Percentiles rank a stretch among this genome's conserved stretches.
phyloP scores from a whole-genome alignment of 2,888 invertebrate species.

The Hanleya hanleyi region DNA sequence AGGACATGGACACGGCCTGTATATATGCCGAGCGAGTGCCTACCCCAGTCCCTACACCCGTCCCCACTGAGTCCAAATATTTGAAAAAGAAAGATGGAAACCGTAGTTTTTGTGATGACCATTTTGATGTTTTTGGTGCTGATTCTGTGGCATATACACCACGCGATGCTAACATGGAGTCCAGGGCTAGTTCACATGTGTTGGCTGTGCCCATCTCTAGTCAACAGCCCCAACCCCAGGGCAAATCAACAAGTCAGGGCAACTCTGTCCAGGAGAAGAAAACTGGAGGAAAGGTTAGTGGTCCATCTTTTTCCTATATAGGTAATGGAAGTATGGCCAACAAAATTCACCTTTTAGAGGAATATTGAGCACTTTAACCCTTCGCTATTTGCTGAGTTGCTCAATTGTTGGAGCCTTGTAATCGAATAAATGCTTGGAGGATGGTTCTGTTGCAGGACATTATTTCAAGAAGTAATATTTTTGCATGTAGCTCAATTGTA shows the following conservation, averaged over 20 bases:
- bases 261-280: not conserved
- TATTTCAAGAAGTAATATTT: too few species aligned
- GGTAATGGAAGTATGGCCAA: too few species aligned
- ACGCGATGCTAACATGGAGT: not conserved
- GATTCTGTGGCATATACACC: not conserved
- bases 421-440: too few species aligned
- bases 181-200: too few species aligned
- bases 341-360: too few species aligned
- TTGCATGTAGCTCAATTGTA: too few species aligned
- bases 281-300: constrained; percentile 44
- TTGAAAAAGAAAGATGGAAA: constrained; percentile 51
- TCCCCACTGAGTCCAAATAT: constrained; percentile 35
- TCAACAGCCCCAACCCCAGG: not conserved
- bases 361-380: too few species aligned
- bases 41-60: constrained; percentile 2
- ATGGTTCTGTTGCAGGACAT: too few species aligned
- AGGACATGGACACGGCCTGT: not conserved
- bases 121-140: not conserved
- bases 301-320: too few species aligned
- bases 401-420: too few species aligned
- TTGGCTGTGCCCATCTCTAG: not conserved
- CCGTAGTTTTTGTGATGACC: too few species aligned
- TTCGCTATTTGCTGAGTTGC: too few species aligned
- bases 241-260: not conserved
- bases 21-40: not conserved